A percentile compares a stretch with the other conserved stretches of the same genome.
Conservation (phyloP, 2,888 invertebrate species). For the Eubasilissa splendida region DNA sequence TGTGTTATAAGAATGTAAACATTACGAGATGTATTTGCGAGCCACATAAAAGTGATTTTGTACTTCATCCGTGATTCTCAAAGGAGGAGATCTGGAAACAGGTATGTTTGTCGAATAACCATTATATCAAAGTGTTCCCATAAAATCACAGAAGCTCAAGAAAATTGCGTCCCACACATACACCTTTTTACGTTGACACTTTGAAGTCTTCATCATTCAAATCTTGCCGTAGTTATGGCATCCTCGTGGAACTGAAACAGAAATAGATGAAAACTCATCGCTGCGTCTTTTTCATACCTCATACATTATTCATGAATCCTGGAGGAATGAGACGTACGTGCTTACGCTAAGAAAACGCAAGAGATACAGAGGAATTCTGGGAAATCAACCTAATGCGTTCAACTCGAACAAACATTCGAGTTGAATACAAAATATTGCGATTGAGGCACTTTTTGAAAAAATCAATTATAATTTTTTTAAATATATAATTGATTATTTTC, state of each 20-base stretch:
- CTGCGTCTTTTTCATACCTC: conserved; percentile 40
- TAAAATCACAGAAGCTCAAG: too few relatives aligned
- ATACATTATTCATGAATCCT: conserved; percentile 56
- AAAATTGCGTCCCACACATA: too few relatives aligned
- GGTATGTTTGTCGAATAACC: too few relatives aligned
- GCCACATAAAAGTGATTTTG: too few relatives aligned
- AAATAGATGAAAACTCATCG: conserved; percentile 24
- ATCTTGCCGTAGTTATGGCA: conserved; percentile 13
- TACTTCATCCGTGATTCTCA: too few relatives aligned
- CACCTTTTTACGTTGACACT: too few relatives aligned
- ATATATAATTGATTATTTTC: too few relatives aligned
- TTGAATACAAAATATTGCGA: background rate
- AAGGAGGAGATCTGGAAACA: too few relatives aligned
- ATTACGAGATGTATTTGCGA: too few relatives aligned
- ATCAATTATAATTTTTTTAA: too few relatives aligned
- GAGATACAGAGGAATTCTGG: conserved; percentile 29
- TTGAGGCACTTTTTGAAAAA: background rate
- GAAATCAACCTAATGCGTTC: background rate
- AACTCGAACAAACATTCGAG: background rate
- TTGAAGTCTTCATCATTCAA: background rate
- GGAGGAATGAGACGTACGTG: conserved; percentile 43
- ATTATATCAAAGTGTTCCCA: too few relatives aligned
- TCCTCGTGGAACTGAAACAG: conserved; percentile 16
- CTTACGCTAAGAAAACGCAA: conserved; percentile 50
- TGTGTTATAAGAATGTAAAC: too few relatives aligned